Conservation (phyloP, 64 coral and sea anemone species). For the Platygyra sinensis region DNA sequence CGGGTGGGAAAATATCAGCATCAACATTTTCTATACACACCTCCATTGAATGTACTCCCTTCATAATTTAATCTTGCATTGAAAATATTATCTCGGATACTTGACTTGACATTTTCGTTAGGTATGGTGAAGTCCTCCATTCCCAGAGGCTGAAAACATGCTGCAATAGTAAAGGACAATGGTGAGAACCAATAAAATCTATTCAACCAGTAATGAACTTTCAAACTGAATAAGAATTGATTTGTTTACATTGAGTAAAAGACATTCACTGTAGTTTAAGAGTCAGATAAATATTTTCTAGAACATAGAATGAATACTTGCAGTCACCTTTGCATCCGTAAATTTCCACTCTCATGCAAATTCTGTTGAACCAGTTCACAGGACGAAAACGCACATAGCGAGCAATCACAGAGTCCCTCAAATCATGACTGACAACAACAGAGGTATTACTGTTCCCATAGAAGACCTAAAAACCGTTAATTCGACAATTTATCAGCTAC, state of each 20-base stretch:
- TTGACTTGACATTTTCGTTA: not conserved
- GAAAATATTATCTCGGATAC: not conserved
- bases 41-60: not conserved
- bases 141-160: slow-evolving; percentile 13
- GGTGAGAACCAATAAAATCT: not conserved
- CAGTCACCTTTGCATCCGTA: slow-evolving; percentile 47
- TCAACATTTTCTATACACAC: not conserved
- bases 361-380: slow-evolving; percentile 32
- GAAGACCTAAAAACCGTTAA: not conserved
- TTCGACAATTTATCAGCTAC: not conserved
- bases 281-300: not conserved
- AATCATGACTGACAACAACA: not conserved
- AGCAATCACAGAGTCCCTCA: slow-evolving; percentile 1
- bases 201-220: not conserved
- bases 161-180: not conserved
- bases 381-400: slow-evolving; percentile 66
- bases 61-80: not conserved
- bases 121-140: slow-evolving; percentile 35
- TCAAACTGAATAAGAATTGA: not conserved
- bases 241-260: not conserved
- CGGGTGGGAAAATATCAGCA: not conserved
- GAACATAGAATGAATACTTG: not conserved
- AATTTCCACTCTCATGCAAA: slow-evolving; percentile 52
- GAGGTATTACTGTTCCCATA: not conserved
- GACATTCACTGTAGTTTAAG: too few species aligned